Base-by-base conservation (phyloP, 2,113 vertebrate species). In the Mola mola region DNA sequence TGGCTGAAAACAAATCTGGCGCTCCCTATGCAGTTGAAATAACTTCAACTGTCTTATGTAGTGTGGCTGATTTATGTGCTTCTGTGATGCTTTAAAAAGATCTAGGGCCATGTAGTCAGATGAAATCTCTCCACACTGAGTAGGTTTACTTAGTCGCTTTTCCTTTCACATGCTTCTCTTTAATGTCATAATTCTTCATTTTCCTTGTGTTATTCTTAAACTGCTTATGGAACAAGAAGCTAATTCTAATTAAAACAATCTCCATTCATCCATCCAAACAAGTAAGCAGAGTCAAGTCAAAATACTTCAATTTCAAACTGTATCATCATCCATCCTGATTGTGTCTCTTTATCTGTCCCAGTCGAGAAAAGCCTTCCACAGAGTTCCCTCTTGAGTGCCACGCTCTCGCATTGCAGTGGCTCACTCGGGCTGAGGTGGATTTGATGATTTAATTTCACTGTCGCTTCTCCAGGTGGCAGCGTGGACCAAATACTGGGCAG, bases 401-500 rank as follows among this genome's bases (percentile, higher is more conserved):
- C n/a, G 8, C 8, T 33, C 9, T 19, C 25, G 21, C 19, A n/a
- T 36, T 33, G 63, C 26, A 40, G 4, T 0, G 15, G 24, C 1
- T 22, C 8, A 24, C 1, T 37, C 37, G 15, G 25, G 22, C 8
- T 40, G 11, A 31, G 25, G 36, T 34, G 38, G 12, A 42, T 13
- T 15, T 31, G 3, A 59, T 4, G 8, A 48, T 7, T 52, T 5
- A 4, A 37, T 75, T 38, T 82, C 21, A 22, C 36, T 19, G 47
- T 34, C 75, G 41, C 58, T 8, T 46, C 47, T 75, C 16, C 69
- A 99, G 97, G 96, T 99, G 79, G 94, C 97, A 26, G 95, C 97
- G 25, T 99, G 97, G 97, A 99, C 96, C 15, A 98, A 98, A 85
- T 99, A 96, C 60, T 99, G 97, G 97, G 95, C 95, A 25, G 96